Conservation (phyloP, 2,888 invertebrate genomes). For the Brachyptera risi region DNA sequence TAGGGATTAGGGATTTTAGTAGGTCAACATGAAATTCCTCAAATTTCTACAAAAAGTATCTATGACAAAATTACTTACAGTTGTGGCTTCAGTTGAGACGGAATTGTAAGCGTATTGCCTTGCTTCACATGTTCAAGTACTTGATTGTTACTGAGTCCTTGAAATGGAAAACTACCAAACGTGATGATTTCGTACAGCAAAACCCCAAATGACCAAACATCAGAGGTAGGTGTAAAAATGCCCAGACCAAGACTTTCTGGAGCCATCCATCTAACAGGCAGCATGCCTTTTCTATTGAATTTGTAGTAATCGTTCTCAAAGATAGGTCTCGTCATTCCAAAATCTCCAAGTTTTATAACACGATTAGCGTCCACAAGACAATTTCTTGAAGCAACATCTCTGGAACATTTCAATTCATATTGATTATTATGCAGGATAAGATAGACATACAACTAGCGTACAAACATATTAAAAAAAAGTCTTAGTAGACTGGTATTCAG, state of each 20-base stretch:
- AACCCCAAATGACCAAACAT: constrained; percentile 89
- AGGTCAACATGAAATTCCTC: too few species aligned
- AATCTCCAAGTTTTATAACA: constrained; percentile 74
- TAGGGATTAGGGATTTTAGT: too few species aligned
- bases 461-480: too few species aligned
- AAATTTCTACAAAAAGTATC: too few species aligned
- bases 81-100: constrained; percentile 71
- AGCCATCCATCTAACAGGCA: constrained; percentile 92
- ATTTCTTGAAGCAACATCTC: constrained; percentile 78
- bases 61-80: constrained; percentile 66
- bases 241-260: constrained; percentile 80
- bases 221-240: constrained; percentile 79
- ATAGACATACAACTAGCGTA: too few species aligned
- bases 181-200: constrained; percentile 84
- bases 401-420: constrained; percentile 41
- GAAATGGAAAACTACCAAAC: constrained; percentile 87
- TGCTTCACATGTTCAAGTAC: constrained; percentile 75
- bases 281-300: constrained; percentile 78
- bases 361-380: constrained; percentile 72
- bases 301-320: constrained; percentile 87
- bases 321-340: constrained; percentile 87
- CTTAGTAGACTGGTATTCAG: too few species aligned
- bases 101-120: constrained; percentile 69
- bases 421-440: too few species aligned
- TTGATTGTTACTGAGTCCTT: constrained; percentile 79